phyloP scores from a whole-genome alignment of 2,113 vertebrate species.

The Oncorhynchus mykiss region DNA sequence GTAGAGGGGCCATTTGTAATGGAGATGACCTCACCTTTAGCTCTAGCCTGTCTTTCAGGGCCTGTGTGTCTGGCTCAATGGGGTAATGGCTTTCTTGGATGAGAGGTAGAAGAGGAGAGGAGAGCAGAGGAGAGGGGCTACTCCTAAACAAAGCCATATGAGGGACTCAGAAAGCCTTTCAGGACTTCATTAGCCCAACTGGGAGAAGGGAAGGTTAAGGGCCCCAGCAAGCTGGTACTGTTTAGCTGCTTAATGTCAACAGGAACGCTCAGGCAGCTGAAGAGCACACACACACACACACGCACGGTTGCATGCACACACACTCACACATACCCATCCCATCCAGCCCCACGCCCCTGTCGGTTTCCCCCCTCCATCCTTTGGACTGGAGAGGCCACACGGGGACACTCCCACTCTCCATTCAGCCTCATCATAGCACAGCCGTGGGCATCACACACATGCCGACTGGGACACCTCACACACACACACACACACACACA shows the following conservation, averaged over 20 bases:
- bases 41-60: constrained; percentile 35
- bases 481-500: neutral
- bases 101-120: constrained; percentile 42
- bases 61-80: constrained; percentile 69
- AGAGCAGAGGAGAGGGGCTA: constrained; percentile 30
- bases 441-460: constrained; percentile 34
- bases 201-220: constrained; percentile 74
- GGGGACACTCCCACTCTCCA: constrained; percentile 40
- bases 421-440: constrained; percentile 38
- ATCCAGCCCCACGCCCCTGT: constrained; percentile 32
- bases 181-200: constrained; percentile 80
- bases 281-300: constrained; percentile 15
- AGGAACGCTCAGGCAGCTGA: constrained; percentile 76
- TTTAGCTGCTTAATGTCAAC: constrained; percentile 80
- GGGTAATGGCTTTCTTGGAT: constrained; percentile 77
- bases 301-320: neutral
- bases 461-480: neutral
- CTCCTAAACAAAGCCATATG: constrained; percentile 79
- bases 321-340: neutral
- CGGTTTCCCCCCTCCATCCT: constrained; percentile 10
- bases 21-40: constrained; percentile 32
- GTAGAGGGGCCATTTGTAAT: constrained; percentile 30
- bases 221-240: constrained; percentile 77
- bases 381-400: constrained; percentile 55
- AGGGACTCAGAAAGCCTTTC: constrained; percentile 79